phyloP scores from a whole-genome alignment of 2,113 vertebrate genomes.

The Propithecus coquereli region DNA sequence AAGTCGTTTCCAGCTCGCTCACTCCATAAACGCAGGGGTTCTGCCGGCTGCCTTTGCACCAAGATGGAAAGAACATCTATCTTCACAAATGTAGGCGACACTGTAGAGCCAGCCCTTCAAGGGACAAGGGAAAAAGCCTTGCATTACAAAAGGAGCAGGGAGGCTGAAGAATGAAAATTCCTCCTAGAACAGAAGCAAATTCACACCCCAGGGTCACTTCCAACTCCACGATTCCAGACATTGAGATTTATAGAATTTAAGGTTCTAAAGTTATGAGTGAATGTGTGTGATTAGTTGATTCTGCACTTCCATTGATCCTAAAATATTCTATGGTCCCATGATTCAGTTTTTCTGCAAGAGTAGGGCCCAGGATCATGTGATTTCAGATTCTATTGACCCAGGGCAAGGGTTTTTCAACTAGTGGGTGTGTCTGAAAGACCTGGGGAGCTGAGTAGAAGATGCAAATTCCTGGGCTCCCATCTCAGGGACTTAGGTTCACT shows the following conservation, averaged over 20 bases:
- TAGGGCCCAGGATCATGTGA: not conserved
- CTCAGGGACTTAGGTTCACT: not conserved
- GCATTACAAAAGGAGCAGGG: not conserved
- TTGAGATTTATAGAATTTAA: not conserved
- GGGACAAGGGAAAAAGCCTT: not conserved
- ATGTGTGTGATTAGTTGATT: not conserved
- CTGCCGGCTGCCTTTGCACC: conserved; percentile 1
- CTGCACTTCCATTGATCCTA: not conserved
- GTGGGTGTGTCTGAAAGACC: not conserved
- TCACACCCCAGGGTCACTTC: not conserved
- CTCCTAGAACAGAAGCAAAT: conserved; percentile 6
- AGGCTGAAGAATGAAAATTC: conserved; percentile 6
- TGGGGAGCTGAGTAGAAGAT: not conserved
- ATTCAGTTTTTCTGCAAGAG: not conserved
- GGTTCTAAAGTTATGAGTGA: not conserved
- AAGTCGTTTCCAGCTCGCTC: not conserved
- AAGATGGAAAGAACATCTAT: not conserved
- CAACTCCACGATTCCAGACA: not conserved
- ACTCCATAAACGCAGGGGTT: not conserved
- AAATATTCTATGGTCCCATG: not conserved
- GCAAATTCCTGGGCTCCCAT: not conserved
- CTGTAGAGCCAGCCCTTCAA: not conserved
- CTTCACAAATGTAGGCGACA: not conserved
- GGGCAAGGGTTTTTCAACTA: not conserved
- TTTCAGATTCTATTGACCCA: not conserved